phyloP scores from a whole-genome alignment of 2,113 vertebrate genomes.

The Phalacrocorax pelagicus region DNA sequence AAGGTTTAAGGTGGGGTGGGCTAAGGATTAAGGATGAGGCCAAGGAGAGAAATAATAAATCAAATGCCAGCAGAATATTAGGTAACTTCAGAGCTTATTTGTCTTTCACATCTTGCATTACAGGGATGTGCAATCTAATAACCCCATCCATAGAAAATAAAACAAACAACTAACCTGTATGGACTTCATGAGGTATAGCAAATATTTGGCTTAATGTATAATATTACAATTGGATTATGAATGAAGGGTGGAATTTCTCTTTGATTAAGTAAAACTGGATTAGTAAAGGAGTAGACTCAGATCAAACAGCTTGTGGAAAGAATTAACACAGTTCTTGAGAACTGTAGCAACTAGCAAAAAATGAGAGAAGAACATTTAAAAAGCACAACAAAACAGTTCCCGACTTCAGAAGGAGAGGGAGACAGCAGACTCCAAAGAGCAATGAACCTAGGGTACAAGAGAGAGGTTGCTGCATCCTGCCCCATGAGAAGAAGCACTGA shows the following conservation, averaged over 20 bases:
- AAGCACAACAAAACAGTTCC: background rate
- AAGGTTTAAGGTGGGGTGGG: background rate
- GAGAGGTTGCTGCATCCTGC: background rate
- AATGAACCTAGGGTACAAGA: background rate
- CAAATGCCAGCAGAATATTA: background rate
- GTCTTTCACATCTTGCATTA: background rate
- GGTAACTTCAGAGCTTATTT: constrained; percentile 34
- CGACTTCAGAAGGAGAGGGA: background rate
- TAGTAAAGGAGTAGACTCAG: background rate
- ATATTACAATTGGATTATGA: background rate
- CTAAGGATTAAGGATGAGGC: background rate
- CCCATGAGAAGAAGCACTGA: background rate
- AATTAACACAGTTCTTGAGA: background rate
- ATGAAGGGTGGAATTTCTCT: background rate
- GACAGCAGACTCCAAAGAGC: background rate
- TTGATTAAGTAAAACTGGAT: background rate
- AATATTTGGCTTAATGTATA: background rate
- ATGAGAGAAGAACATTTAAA: background rate
- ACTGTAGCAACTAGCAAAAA: background rate
- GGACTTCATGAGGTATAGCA: background rate
- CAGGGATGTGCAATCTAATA: background rate
- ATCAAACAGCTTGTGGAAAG: background rate
- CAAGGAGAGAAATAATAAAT: constrained; percentile 7
- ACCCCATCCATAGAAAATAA: background rate
- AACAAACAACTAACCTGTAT: background rate